Percentiles rank a stretch among this genome's conserved stretches.
Conservation (phyloP, 2,113 vertebrate species). For the Alectura lathami region DNA sequence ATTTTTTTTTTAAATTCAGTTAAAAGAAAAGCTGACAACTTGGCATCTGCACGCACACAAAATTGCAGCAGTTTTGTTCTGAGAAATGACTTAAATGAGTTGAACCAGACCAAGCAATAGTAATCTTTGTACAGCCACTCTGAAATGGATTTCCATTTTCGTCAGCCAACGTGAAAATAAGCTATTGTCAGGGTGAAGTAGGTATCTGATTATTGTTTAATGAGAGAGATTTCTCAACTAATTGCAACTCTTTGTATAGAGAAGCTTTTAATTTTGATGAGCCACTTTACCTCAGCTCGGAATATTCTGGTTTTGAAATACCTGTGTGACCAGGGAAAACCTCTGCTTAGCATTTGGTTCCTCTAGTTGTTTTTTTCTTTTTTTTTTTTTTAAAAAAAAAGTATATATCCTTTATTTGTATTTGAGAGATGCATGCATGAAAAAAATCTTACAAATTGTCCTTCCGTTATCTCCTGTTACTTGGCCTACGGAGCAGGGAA, state of each 20-base stretch:
- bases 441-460: neutral
- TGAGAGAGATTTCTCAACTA: neutral
- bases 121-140: neutral
- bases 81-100: neutral
- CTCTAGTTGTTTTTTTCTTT: neutral
- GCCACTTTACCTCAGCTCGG: neutral
- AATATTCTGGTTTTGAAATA: neutral
- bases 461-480: neutral
- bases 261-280: neutral
- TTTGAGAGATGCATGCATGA: accelerated
- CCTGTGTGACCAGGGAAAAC: neutral
- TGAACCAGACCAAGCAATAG: neutral
- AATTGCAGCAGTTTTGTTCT: neutral
- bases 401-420: no score
- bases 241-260: neutral
- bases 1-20: accelerated
- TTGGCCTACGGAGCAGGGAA: neutral
- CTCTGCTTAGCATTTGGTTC: neutral
- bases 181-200: neutral
- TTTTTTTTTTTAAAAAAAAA: no score
- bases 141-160: neutral
- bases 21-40: neutral
- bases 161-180: neutral
- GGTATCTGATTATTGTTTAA: neutral
- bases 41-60: neutral